phyloP scores from a whole-genome alignment of 2,888 invertebrate species.

The Perdita meconis region DNA sequence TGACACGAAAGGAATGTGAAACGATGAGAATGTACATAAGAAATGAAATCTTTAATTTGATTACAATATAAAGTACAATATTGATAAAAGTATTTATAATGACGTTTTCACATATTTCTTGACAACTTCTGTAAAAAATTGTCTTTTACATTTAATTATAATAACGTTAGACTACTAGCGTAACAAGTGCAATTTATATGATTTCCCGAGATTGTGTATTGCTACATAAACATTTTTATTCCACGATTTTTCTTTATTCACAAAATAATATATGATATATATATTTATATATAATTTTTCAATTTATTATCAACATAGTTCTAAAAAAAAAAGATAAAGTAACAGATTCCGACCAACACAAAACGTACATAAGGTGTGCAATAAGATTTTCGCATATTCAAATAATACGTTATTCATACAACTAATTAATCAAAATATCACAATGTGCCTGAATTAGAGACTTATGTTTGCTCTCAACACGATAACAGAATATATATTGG shows the following conservation, averaged over 20 bases:
- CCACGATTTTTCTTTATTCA: slow-evolving; percentile 28
- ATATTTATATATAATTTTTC: neutral
- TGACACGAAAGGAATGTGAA: no score
- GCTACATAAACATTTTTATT: slow-evolving; percentile 26
- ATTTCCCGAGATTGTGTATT: slow-evolving; percentile 13
- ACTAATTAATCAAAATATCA: slow-evolving; percentile 51
- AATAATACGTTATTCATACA: slow-evolving; percentile 38
- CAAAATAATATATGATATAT: slow-evolving; percentile 30
- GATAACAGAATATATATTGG: slow-evolving; percentile 22
- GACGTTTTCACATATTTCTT: no score
- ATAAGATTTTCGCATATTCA: slow-evolving; percentile 11
- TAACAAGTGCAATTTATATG: no score
- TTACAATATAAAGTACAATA: no score
- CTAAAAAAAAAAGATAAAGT: slow-evolving; percentile 40
- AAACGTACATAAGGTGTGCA: slow-evolving; percentile 13
- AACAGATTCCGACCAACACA: slow-evolving; percentile 35
- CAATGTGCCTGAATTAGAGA: slow-evolving; percentile 21
- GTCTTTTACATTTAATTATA: no score
- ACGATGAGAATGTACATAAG: no score
- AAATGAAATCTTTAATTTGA: no score
- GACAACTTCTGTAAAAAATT: no score
- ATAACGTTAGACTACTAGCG: no score
- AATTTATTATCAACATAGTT: slow-evolving; percentile 13
- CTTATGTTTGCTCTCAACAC: slow-evolving; percentile 9
- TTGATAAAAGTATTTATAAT: no score